phyloP scores from a whole-genome alignment of 2,797 vertebrate genomes.

The Leuciscus waleckii region DNA sequence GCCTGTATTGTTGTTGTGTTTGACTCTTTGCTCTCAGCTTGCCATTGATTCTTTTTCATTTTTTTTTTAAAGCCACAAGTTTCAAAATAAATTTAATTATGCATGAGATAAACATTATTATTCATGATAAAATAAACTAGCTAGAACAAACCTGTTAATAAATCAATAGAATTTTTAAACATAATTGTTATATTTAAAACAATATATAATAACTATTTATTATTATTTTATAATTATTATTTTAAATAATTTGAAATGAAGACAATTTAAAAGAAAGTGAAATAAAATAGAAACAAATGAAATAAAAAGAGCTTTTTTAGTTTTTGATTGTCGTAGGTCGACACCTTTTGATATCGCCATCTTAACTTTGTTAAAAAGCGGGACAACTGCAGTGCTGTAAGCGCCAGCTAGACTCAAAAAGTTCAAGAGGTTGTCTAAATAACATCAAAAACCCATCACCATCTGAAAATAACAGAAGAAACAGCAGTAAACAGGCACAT shows the following conservation, averaged over 20 bases:
- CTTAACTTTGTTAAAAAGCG: background rate
- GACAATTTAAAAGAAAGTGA: background rate
- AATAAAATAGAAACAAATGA: background rate
- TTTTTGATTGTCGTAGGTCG: background rate
- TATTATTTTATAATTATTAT: background rate
- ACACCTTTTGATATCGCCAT: background rate
- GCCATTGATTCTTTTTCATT: background rate
- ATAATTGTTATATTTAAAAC: background rate
- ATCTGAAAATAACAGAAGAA: conserved; percentile 12
- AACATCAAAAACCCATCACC: conserved; percentile 23
- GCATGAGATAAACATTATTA: background rate
- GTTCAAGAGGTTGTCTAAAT: conserved; percentile 8
- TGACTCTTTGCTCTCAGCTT: background rate
- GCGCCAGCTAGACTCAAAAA: background rate
- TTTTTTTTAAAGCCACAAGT: background rate
- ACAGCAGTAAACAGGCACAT: conserved; percentile 3
- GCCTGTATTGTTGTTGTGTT: background rate
- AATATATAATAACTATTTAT: background rate
- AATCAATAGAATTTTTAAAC: background rate
- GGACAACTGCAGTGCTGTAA: background rate
- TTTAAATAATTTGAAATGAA: no score
- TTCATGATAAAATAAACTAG: background rate
- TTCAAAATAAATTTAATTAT: background rate
- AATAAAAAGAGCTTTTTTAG: background rate
- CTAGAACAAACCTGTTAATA: background rate